phyloP scores from a whole-genome alignment of 1,140 invertebrate genomes.

The Drosophila orosa region DNA sequence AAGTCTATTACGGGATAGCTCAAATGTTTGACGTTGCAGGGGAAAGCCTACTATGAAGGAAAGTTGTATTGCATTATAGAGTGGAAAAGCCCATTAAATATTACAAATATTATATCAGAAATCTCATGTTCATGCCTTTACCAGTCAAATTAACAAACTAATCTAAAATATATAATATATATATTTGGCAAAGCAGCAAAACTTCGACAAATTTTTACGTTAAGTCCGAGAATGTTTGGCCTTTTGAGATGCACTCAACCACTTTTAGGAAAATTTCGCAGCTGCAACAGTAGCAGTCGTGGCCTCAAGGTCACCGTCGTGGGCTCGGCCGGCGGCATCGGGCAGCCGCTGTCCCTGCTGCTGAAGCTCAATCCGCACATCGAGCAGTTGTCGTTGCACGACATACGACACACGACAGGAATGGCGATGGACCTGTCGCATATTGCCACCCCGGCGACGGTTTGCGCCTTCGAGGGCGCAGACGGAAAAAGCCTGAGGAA shows the following conservation, averaged over 20 bases:
- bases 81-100: no score
- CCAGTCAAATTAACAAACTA: background rate
- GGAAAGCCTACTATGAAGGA: conserved; percentile 4
- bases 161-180: background rate
- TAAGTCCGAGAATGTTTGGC: conserved; percentile 6
- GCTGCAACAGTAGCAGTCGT: conserved; percentile 86
- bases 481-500: background rate
- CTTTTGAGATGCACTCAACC: background rate
- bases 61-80: no score
- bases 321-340: conserved; percentile 94
- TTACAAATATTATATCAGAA: background rate
- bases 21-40: background rate
- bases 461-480: conserved; percentile 88
- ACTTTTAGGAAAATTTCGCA: conserved; percentile 52
- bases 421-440: conserved; percentile 94
- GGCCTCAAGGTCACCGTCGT: conserved; percentile 90
- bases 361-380: conserved; percentile 90
- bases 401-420: conserved; percentile 91
- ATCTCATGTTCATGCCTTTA: background rate
- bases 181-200: no score
- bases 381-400: conserved; percentile 89
- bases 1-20: background rate
- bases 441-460: conserved; percentile 89
- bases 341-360: conserved; percentile 87
- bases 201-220: background rate